Evolutionary conservation across 2,888 invertebrate genomes (phyloP), one percentile per base, ranked within the genome.

Genomic region (Boloria selene): DNA sequence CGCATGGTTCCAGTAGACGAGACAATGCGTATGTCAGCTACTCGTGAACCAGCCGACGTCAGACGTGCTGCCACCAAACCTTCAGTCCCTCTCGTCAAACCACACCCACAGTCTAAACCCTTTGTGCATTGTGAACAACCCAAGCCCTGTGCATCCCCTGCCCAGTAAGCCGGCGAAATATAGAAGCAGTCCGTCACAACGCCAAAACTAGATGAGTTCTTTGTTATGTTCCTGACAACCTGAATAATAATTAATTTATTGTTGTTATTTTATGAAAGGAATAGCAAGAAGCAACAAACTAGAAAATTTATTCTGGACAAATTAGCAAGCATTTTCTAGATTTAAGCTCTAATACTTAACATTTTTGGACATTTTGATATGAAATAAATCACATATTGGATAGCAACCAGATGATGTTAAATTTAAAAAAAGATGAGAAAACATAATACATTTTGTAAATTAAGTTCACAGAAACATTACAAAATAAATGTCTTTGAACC

Each of bases 161-260:
- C 22, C 73, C 86, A 88, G 72, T 81, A 77, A 58, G 80, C 83
- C 13, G 89, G 89, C 22, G 69, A 64, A 62, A 85, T 4, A 26
- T 70, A 75, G 76, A 88, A 86, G 50, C 77, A 68, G 0, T 79
- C 82, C 0, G 77, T 68, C 7, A 75, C 22, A 54, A 85, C 70
- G 0, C 82, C 77, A n/a, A 63, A 22, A 0, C 22, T 45, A 13
- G 68, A 70, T 49, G 45, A 45, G 10, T 59, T 26, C 14, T 58
- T 17, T 52, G 31, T 38, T 2, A 42, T 7, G 49, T 64, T 14
- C 45, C 51, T 52, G 13, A 44, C 18, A 17, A 59, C 44, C 64
- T 64, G 31, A 18, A 31, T 2, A 42, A 45, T 47, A 1, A 42
- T 1, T 22, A 22, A 22, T 22, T 22, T 22, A 22, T 22, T 22